phyloP scores from a whole-genome alignment of 2,888 invertebrate species.

The Himalopsyche kuldschensis region DNA sequence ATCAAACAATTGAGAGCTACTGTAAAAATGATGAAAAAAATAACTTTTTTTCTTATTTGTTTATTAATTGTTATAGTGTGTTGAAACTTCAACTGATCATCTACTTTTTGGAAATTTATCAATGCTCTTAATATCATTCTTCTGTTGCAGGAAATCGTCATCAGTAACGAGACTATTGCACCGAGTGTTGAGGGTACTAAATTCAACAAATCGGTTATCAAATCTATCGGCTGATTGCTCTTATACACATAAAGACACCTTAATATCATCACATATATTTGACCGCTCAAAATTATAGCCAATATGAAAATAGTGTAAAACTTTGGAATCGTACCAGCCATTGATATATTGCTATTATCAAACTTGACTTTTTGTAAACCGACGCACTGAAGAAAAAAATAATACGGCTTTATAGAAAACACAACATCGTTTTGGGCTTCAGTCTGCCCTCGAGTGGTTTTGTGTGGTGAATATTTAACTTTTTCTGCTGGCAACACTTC shows the following conservation, averaged over 20 bases:
- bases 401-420: constrained; percentile 14
- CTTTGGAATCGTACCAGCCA: not conserved
- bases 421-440: not conserved
- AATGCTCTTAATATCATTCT: constrained; percentile 4
- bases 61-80: not conserved
- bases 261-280: not conserved
- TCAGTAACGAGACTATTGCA: constrained; percentile 5
- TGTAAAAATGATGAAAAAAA: not conserved
- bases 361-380: constrained; percentile 18
- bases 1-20: not conserved
- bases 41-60: not conserved
- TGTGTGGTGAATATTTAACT: not conserved
- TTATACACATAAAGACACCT: no score
- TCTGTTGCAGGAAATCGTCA: constrained; percentile 8
- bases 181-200: constrained; percentile 9
- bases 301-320: not conserved
- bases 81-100: not conserved
- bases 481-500: not conserved
- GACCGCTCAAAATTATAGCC: not conserved
- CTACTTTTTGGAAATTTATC: constrained; percentile 11
- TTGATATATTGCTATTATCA: not conserved
- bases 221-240: not conserved
- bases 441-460: not conserved
- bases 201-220: constrained; percentile 9
- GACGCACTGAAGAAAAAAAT: not conserved